Conservation (phyloP, 2,797 vertebrate species). For the Notoglanidium macrostoma region DNA sequence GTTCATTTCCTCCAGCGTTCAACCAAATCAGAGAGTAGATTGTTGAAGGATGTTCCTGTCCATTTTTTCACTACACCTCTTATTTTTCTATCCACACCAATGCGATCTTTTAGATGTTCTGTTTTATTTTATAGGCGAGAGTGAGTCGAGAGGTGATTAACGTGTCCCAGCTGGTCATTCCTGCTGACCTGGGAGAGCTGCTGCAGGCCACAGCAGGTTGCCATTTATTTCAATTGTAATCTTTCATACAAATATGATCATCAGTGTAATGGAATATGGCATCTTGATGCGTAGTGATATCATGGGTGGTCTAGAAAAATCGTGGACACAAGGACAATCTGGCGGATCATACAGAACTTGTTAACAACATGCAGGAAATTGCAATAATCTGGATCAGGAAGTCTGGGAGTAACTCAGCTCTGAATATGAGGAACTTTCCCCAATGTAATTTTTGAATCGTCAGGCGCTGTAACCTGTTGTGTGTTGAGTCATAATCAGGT, state of each 20-base stretch:
- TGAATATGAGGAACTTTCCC: neutral
- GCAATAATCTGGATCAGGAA: neutral
- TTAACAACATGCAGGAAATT: neutral
- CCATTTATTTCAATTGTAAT: slow-evolving; percentile 9
- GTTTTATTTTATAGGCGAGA: slow-evolving; percentile 65
- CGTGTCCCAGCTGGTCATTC: slow-evolving; percentile 73
- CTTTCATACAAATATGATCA: neutral
- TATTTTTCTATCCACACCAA: neutral
- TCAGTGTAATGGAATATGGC: too few relatives aligned
- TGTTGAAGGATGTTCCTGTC: neutral
- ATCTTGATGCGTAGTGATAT: neutral
- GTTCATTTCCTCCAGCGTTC: neutral
- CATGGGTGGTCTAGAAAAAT: neutral
- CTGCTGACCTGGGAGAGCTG: slow-evolving; percentile 71
- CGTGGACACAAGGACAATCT: neutral
- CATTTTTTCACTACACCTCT: neutral
- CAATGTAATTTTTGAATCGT: neutral
- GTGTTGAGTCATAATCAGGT: neutral
- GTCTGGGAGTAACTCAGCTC: neutral
- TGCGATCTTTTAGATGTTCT: too few relatives aligned
- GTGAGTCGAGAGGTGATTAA: slow-evolving; percentile 75
- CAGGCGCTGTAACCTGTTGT: neutral
- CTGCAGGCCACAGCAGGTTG: slow-evolving; percentile 71
- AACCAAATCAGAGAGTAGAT: neutral
- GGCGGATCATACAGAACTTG: neutral